Conservation (phyloP, 2,113 vertebrate species). For the Eretmochelys imbricata region DNA sequence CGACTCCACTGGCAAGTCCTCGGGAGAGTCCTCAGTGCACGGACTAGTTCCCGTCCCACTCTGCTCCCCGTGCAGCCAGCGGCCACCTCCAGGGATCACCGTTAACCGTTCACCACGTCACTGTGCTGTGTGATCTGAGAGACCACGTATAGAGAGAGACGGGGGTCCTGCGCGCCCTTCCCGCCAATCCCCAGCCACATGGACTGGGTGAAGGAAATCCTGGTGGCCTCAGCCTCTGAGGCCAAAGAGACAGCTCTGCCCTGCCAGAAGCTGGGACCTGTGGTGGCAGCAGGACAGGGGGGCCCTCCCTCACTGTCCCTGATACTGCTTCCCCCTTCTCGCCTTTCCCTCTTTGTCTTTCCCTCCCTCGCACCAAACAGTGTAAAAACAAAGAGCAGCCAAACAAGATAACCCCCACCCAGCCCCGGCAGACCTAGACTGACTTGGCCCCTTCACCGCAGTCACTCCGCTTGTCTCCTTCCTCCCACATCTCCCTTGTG, state of each 20-base stretch:
- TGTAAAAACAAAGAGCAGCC: neutral
- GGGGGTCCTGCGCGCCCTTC: no score
- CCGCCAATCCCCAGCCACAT: neutral
- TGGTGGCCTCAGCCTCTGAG: neutral
- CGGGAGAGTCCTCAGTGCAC: neutral
- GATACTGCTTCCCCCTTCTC: neutral
- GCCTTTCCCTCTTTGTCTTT: neutral
- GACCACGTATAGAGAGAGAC: no score
- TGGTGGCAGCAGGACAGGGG: neutral
- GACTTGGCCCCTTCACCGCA: neutral
- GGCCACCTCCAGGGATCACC: neutral
- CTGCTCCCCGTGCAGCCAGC: neutral
- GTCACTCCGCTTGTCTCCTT: neutral
- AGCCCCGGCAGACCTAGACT: neutral
- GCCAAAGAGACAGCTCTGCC: neutral
- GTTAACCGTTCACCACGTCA: neutral
- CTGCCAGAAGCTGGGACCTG: neutral
- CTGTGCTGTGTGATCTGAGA: neutral
- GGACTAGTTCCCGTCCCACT: neutral
- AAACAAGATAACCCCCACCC: neutral
- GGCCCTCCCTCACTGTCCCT: no score
- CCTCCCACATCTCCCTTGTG: no score
- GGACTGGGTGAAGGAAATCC: neutral
- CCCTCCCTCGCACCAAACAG: neutral
- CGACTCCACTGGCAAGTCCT: neutral